phyloP scores from a whole-genome alignment of 2,888 invertebrate genomes.

The Artemia sp. region DNA sequence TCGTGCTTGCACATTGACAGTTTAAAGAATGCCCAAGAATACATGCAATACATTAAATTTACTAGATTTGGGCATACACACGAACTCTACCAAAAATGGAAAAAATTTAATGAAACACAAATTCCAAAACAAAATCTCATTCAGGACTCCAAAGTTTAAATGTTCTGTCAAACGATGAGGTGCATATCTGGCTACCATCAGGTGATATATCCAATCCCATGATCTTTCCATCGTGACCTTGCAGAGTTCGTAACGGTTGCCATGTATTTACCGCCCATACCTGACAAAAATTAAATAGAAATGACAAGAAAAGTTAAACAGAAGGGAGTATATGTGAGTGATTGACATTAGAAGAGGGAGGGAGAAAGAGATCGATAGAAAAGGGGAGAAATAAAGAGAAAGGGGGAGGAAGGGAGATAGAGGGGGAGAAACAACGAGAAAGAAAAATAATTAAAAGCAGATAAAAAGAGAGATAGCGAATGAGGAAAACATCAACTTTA shows the following conservation, averaged over 20 bases:
- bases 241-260: slow-evolving; percentile 87
- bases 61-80: no score
- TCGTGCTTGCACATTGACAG: no score
- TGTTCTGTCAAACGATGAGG: slow-evolving; percentile 85
- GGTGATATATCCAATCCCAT: slow-evolving; percentile 76
- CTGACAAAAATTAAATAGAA: slow-evolving; percentile 30
- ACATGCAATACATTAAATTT: no score
- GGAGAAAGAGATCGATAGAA: no score
- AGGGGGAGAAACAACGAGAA: no score
- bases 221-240: slow-evolving; percentile 93
- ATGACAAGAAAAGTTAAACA: slow-evolving; percentile 19
- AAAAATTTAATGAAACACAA: no score
- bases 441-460: no score
- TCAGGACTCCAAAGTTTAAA: slow-evolving; percentile 92
- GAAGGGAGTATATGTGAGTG: not conserved
- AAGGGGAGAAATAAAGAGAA: not conserved
- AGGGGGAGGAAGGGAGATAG: not conserved
- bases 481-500: no score
- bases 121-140: slow-evolving; percentile 25
- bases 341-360: not conserved
- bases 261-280: slow-evolving; percentile 91
- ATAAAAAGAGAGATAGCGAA: no score
- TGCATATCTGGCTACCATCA: slow-evolving; percentile 78
- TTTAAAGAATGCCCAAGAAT: no score
- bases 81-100: no score